Conservation (phyloP, 1,140 invertebrate species). For the Probaryconus sp. region DNA sequence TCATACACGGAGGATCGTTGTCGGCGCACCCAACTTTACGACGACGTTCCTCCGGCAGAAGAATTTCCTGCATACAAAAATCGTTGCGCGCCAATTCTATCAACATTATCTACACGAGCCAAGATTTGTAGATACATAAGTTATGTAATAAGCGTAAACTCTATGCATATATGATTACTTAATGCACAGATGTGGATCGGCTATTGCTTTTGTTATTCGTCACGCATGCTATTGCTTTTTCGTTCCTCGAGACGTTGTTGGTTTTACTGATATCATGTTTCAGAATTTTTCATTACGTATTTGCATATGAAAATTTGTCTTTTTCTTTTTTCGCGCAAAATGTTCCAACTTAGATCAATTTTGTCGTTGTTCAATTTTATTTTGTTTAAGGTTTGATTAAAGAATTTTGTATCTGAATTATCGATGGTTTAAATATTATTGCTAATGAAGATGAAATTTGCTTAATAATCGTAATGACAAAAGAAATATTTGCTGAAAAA, state of each 20-base stretch:
- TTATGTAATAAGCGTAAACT: conserved; percentile 53
- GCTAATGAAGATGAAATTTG: too few relatives aligned
- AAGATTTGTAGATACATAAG: conserved; percentile 51
- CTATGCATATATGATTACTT: conserved; percentile 54
- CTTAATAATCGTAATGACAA: too few relatives aligned
- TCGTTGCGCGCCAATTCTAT: conserved; percentile 28
- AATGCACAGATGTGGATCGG: conserved; percentile 45
- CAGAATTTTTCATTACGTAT: neutral
- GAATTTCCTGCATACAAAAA: conserved; percentile 51
- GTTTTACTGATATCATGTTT: neutral
- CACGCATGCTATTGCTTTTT: conserved; percentile 25
- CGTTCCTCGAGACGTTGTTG: neutral
- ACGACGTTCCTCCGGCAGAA: conserved; percentile 20
- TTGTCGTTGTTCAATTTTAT: too few relatives aligned
- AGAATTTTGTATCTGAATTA: too few relatives aligned
- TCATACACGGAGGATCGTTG: conserved; percentile 36
- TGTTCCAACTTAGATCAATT: too few relatives aligned
- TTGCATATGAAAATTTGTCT: neutral
- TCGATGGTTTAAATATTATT: too few relatives aligned
- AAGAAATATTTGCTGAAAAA: conserved; percentile 2
- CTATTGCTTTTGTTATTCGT: conserved; percentile 28
- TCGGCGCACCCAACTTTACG: conserved; percentile 53
- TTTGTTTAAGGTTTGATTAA: too few relatives aligned
- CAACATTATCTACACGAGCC: conserved; percentile 48
- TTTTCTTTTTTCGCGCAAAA: too few relatives aligned